These are phyloP conservation scores for Phasia obesa DNA, from an alignment of 2,888 invertebrate genomes.

Conservation along the genomic window DNA sequence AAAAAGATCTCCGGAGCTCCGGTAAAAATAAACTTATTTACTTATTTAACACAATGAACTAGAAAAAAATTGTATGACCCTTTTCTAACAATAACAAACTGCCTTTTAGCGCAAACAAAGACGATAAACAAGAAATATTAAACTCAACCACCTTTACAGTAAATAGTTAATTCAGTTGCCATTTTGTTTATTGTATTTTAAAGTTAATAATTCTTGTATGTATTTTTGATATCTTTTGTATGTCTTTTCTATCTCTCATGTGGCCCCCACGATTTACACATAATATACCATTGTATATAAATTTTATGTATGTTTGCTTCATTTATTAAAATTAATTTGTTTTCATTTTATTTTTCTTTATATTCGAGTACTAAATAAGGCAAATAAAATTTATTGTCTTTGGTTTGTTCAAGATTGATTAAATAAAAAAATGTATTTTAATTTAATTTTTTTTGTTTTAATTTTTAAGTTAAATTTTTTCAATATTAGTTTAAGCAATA, in stretches of 20 bases:
- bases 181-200: constrained; percentile 50
- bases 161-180: constrained; percentile 61
- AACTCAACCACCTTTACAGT: constrained; percentile 50
- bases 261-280: background rate
- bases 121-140: constrained; percentile 24
- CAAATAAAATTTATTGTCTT: too few species aligned
- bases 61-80: constrained; percentile 17
- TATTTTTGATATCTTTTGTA: constrained; percentile 26
- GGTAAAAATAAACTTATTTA: constrained; percentile 29
- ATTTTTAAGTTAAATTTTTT: constrained; percentile 3
- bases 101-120: constrained; percentile 62
- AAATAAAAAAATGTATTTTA: constrained; percentile 18
- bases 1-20: constrained; percentile 59
- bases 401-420: constrained; percentile 17
- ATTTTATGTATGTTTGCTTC: constrained; percentile 39
- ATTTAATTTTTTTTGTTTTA: constrained; percentile 14
- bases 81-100: constrained; percentile 54
- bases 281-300: constrained; percentile 51
- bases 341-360: constrained; percentile 15
- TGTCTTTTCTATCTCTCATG: background rate
- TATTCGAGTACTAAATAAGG: background rate
- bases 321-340: constrained; percentile 22
- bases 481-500: constrained; percentile 2
- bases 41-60: constrained; percentile 18
- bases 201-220: constrained; percentile 23